Base-by-base conservation (phyloP, 1,140 invertebrate species). In the Plutomurus gul region DNA sequence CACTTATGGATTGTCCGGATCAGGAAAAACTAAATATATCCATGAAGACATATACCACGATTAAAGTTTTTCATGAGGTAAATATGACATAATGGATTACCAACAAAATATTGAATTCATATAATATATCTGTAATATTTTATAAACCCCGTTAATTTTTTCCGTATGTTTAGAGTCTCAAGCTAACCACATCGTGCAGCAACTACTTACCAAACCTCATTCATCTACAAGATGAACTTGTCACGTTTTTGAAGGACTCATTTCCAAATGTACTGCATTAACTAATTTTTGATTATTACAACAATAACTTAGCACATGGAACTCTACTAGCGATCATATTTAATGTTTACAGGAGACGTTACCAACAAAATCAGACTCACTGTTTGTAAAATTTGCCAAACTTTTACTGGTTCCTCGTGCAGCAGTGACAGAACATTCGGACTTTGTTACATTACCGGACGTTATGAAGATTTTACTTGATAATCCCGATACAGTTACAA, bases 381-480 rank as follows among this genome's bases (percentile, higher is more conserved):
- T 77, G 8, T 77, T 70, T 27, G 60, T 33, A 4, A 77, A 27
- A 37, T 78, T 78, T 49, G 77, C 37, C 20, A 73, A 73, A 10
- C 47, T 78, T n/a, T 13, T 78, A 2, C 30, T 73, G 0, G 6
- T 22, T 10, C 40, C 46, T 16, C 33, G 70, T 13, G 27, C 77
- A 4, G 1, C 40, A 65, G 56, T 65, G 16, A 13, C 27, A 40
- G 20, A 33, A 4, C 25, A 56, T 25, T 18, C 49, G 36, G 36
- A 43, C 22, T 81, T 81, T 76, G 72, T 76, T 16, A 40, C 30
- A 10, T 70, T 84, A 20, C 82, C 82, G 1, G 76, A 74, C 70
- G 56, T 84, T 1, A 51, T 84, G 72, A 76, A 81, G 77, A 20
- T 84, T 30, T 22, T 84, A 22, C 33, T 84, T 7, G 71, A 79